Evolutionary conservation across 2,888 invertebrate species (phyloP), one percentile per base, ranked within the genome.

Genomic region (Himalopsyche tibetana): DNA sequence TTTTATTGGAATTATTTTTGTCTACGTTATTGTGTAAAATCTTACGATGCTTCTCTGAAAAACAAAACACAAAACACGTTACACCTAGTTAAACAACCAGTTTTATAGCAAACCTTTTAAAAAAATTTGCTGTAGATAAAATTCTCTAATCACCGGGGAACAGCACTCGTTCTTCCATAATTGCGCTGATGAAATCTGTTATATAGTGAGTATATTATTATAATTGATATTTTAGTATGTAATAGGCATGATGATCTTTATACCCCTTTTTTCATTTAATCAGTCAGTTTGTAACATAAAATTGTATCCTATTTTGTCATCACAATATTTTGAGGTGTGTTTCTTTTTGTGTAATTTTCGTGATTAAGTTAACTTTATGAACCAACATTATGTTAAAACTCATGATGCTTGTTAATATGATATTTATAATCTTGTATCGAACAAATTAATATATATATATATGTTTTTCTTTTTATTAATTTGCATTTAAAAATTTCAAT

Each of bases 401-500:
- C 36, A 74, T 12, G 5, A 11, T 74, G 74, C 28, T 19, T 12
- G 15, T 15, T 74, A 15, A 36, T 74, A 19, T 38, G 1, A 74
- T 74, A 12, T n/a, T 74, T 74, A 74, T 36, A 74, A 74, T 74
- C 36, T 15, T 36, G 5, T 74, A 74, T 74, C 38, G 74, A 74
- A 38, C 74, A 74, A 74, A 74, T 74, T 38, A 74, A 28, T 28
- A 28, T 28, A 28, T 28, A 28, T 28, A 28, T 28, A 74, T 12
- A 38, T 45, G 45, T 45, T 74, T 74, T 36, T 38, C 5, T 74
- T 11, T 63, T 28, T 56, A 56, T 3, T n/a, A n/a, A 11, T 55
- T 55, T 40, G 40, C 40, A 6, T 45, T 15, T 51, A 15, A 42
- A 42, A 51, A 51, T 51, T 51, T 11, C 9, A 51, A 51, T 9